Evolutionary conservation across 2,113 vertebrate species (phyloP).

Genomic region (Hippolais icterina): DNA sequence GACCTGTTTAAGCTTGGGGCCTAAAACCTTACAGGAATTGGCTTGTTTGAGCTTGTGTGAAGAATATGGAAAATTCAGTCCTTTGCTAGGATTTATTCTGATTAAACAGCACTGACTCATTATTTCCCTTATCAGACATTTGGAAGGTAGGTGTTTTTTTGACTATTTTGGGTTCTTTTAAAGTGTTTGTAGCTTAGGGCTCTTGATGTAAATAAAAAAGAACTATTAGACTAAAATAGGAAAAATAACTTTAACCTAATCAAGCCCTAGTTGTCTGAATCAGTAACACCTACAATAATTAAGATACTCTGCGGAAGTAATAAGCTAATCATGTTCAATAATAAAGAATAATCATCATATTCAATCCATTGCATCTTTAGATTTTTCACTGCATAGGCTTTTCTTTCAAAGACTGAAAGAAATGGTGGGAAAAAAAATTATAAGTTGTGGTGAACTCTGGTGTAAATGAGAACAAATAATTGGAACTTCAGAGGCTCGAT

Average conservation of each 20-base stretch:
- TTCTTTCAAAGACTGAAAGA: background rate
- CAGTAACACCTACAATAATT: background rate
- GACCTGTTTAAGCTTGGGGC: background rate
- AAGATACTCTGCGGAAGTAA: background rate
- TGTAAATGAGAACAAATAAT: background rate
- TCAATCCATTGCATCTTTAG: background rate
- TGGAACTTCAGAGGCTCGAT: background rate
- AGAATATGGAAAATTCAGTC: background rate
- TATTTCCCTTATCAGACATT: background rate
- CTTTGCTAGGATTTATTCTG: background rate
- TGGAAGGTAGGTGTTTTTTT: background rate
- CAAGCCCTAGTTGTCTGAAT: slow-evolving; percentile 36
- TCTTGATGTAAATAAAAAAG: slow-evolving; percentile 21
- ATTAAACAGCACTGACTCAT: background rate
- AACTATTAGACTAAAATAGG: background rate
- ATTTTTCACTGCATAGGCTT: background rate
- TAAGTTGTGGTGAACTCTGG: background rate
- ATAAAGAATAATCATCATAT: background rate
- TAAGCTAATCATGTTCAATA: background rate
- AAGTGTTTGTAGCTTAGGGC: background rate
- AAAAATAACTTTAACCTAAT: slow-evolving; percentile 51
- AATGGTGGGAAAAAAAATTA: background rate
- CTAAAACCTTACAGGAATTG: background rate
- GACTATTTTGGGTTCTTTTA: background rate
- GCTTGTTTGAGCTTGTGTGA: background rate